Percentiles rank a stretch among this genome's conserved stretches.
These are phyloP conservation scores for Drosophila setifemur DNA, from an alignment of 1,140 invertebrate species.

Conservation along the genomic window DNA sequence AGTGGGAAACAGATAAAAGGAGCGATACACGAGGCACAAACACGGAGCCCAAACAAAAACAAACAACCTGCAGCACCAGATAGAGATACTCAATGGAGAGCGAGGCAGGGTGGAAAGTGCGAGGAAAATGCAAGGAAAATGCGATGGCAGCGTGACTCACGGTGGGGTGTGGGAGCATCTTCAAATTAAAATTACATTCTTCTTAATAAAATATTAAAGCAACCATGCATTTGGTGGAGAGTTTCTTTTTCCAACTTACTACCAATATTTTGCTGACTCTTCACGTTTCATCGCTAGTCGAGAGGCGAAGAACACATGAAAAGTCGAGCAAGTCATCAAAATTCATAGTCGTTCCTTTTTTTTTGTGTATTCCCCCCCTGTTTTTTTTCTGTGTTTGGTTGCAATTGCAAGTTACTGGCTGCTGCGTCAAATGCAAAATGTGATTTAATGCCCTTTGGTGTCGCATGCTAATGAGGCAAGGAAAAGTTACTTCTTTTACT, in stretches of 20 bases:
- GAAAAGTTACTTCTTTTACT: constrained; percentile 45
- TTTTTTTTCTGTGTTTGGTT: constrained; percentile 15
- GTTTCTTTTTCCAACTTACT: too few relatives aligned
- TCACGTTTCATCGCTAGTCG: constrained; percentile 14
- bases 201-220: background rate
- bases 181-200: too few relatives aligned
- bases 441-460: constrained; percentile 56
- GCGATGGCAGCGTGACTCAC: constrained; percentile 8
- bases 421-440: constrained; percentile 53
- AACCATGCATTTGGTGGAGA: too few relatives aligned
- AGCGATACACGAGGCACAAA: constrained; percentile 32
- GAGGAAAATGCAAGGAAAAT: background rate
- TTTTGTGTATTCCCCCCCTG: constrained; percentile 18
- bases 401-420: constrained; percentile 51
- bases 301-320: constrained; percentile 30
- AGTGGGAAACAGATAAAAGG: constrained; percentile 23
- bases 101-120: background rate
- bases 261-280: background rate
- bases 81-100: constrained; percentile 13
- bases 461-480: constrained; percentile 53
- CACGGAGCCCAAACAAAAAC: constrained; percentile 28
- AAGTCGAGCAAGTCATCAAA: constrained; percentile 50
- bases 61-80: constrained; percentile 12
- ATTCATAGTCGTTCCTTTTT: constrained; percentile 38
- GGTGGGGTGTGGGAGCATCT: background rate